Evolutionary conservation across 2,888 invertebrate species (phyloP).

Genomic region (Hemithea aestivaria): DNA sequence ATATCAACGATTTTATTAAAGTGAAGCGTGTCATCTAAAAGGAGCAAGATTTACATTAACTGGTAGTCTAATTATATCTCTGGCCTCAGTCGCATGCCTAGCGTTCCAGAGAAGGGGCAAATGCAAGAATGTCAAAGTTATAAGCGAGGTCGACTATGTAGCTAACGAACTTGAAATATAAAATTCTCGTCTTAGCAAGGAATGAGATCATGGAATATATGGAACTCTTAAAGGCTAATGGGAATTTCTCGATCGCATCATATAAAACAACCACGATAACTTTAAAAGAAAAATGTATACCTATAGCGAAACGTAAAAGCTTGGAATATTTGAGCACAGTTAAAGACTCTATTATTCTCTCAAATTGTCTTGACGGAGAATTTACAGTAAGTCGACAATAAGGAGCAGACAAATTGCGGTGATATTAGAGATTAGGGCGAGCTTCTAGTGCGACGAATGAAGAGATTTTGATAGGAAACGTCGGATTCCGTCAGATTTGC

Average conservation of each 20-base stretch:
- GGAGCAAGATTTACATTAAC: slow-evolving; percentile 48
- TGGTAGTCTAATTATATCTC: slow-evolving; percentile 63
- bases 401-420: slow-evolving; percentile 9
- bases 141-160: slow-evolving; percentile 10
- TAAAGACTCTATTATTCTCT: too few species aligned
- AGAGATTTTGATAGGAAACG: slow-evolving; percentile 42
- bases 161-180: background rate
- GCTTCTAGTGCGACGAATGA: slow-evolving; percentile 30
- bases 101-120: slow-evolving; percentile 40
- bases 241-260: too few species aligned
- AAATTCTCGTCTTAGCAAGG: too few species aligned
- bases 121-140: slow-evolving; percentile 25
- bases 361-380: slow-evolving; percentile 5
- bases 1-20: slow-evolving; percentile 27
- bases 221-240: too few species aligned
- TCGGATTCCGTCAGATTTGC: slow-evolving; percentile 44
- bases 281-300: background rate
- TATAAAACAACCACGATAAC: background rate
- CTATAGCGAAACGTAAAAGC: background rate
- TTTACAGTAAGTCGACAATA: slow-evolving; percentile 3
- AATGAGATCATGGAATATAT: too few species aligned
- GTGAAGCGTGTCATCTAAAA: slow-evolving; percentile 33
- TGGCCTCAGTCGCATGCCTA: slow-evolving; percentile 55
- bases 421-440: slow-evolving; percentile 8
- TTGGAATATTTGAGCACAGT: too few species aligned